These are phyloP conservation scores for Strix aluco DNA, from an alignment of 2,113 vertebrate species.

Conservation along the genomic window DNA sequence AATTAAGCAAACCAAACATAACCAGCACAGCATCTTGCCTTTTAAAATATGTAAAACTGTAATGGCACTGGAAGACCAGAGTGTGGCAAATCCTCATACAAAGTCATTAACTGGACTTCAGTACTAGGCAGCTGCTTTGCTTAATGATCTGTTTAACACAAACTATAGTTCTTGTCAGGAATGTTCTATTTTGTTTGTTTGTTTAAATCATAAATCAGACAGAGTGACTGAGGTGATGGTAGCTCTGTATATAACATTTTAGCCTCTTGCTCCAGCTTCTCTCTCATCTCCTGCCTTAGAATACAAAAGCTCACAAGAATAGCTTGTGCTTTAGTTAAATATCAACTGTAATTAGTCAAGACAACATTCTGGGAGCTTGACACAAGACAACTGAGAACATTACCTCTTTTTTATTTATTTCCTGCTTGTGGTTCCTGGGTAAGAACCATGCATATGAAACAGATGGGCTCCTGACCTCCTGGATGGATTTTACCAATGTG, in stretches of 20 bases:
- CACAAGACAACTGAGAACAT: not conserved
- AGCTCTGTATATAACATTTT: not conserved
- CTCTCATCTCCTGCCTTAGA: conserved; percentile 18
- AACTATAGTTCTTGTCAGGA: conserved; percentile 43
- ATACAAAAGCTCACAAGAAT: conserved; percentile 17
- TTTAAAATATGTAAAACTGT: conserved; percentile 38
- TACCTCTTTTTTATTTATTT: conserved; percentile 29
- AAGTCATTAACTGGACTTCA: conserved; percentile 29
- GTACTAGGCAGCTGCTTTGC: not conserved
- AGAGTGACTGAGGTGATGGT: not conserved
- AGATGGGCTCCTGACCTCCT: conserved; percentile 25
- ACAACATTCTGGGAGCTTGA: not conserved
- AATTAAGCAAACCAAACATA: conserved; percentile 34
- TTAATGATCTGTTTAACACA: conserved; percentile 41
- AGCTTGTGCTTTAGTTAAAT: conserved; percentile 20
- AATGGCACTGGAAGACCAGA: conserved; percentile 16
- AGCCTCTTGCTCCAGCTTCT: conserved; percentile 38
- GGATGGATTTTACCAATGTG: conserved; percentile 33
- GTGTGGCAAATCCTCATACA: conserved; percentile 26
- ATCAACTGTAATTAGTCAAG: conserved; percentile 43
- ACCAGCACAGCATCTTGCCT: not conserved
- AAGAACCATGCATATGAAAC: conserved; percentile 43
- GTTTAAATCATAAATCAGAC: conserved; percentile 58
- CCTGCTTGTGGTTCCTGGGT: not conserved
- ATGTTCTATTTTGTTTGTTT: not conserved